phyloP scores from a whole-genome alignment of 2,888 invertebrate species.

The Sabatieria punctata region DNA sequence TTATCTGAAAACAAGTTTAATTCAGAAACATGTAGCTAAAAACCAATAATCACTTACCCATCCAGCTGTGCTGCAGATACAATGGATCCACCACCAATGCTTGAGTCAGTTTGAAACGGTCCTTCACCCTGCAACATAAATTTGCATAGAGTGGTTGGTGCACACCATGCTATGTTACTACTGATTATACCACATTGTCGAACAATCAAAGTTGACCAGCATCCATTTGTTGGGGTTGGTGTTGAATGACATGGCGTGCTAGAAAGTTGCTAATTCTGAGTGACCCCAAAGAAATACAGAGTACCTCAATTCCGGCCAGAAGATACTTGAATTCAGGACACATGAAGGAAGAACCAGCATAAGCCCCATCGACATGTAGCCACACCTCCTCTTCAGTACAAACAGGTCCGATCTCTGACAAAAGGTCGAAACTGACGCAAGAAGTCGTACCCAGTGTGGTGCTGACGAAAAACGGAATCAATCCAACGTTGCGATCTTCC shows the following conservation, averaged over 20 bases:
- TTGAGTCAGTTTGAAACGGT: constrained; percentile 69
- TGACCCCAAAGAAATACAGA: background rate
- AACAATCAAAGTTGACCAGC: constrained; percentile 89
- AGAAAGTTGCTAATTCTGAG: constrained; percentile 18
- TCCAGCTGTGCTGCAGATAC: constrained; percentile 90
- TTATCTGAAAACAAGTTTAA: constrained; percentile 29
- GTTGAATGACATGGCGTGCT: constrained; percentile 91
- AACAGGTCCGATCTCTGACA: constrained; percentile 72
- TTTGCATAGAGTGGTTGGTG: background rate
- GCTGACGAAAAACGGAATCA: constrained; percentile 88
- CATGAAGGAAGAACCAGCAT: constrained; percentile 87
- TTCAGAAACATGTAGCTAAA: background rate
- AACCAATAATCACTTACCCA: constrained; percentile 41
- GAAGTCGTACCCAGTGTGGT: constrained; percentile 86
- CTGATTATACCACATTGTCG: constrained; percentile 67
- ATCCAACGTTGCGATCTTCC: constrained; percentile 76
- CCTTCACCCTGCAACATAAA: constrained; percentile 50
- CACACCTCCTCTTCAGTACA: constrained; percentile 55
- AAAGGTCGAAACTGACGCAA: constrained; percentile 84
- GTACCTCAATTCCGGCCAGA: constrained; percentile 46
- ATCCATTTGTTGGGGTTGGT: constrained; percentile 96
- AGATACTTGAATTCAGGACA: constrained; percentile 83
- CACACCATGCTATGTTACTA: background rate
- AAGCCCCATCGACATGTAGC: constrained; percentile 93
- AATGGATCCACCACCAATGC: constrained; percentile 94